Evolutionary conservation across 2,888 invertebrate genomes (phyloP).

Genomic region (Sthenelais limicola): DNA sequence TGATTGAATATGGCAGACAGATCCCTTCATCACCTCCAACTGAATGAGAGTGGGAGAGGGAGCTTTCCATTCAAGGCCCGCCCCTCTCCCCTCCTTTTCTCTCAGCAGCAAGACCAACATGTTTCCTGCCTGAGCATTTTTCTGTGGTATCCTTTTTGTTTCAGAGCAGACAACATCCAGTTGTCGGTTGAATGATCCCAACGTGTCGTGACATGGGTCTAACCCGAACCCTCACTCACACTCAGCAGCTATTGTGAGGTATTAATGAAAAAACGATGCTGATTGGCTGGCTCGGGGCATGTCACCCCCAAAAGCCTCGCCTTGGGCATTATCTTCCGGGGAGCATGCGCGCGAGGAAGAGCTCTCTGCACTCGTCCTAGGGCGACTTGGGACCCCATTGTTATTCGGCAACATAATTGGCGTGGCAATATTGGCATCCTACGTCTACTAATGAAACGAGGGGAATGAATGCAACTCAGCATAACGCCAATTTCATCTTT

Average conservation of each 20-base stretch:
- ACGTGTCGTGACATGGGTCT: slow-evolving; percentile 8
- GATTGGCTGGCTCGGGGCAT: slow-evolving; percentile 30
- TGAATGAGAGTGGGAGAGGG: too few relatives aligned
- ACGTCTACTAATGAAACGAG: slow-evolving; percentile 24
- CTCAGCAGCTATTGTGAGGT: slow-evolving; percentile 30
- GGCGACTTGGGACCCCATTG: neutral
- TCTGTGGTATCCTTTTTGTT: too few relatives aligned
- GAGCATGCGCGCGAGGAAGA: slow-evolving; percentile 31
- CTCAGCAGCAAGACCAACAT: too few relatives aligned
- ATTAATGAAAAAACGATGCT: slow-evolving; percentile 36
- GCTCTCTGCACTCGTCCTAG: slow-evolving; percentile 12
- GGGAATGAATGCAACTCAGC: slow-evolving; percentile 6
- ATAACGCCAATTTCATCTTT: too few relatives aligned
- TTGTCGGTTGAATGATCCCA: neutral
- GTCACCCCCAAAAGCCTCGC: slow-evolving; percentile 32
- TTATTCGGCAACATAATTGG: slow-evolving; percentile 16
- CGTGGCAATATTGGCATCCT: slow-evolving; percentile 35
- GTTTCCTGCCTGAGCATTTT: too few relatives aligned
- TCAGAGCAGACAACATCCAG: slow-evolving; percentile 3
- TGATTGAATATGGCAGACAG: slow-evolving; percentile 37
- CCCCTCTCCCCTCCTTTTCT: too few relatives aligned
- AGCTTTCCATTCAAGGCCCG: too few relatives aligned
- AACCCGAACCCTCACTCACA: slow-evolving; percentile 13
- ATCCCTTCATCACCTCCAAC: too few relatives aligned
- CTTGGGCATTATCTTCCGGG: slow-evolving; percentile 31